Percentiles rank a stretch among this genome's conserved stretches.
These are phyloP conservation scores for Bradypodion pumilum DNA, from an alignment of 2,797 vertebrate species.

Conservation along the genomic window DNA sequence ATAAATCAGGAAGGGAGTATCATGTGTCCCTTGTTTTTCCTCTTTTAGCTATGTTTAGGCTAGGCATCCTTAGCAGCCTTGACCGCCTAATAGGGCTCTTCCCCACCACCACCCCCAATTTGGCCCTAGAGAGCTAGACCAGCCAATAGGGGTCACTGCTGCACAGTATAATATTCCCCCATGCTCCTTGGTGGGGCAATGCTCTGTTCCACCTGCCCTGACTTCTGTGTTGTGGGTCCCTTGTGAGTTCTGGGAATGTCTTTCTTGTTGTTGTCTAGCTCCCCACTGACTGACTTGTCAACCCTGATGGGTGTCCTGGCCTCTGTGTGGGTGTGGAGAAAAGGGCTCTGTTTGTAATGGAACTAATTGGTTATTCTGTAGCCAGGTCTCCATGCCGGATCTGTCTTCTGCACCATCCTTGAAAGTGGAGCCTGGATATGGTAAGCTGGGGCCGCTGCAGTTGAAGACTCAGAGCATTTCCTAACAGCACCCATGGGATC, in stretches of 20 bases:
- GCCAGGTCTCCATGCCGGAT: constrained; percentile 77
- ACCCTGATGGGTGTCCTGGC: not conserved
- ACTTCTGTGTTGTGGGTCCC: not conserved
- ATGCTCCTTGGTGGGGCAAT: not conserved
- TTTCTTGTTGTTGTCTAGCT: not conserved
- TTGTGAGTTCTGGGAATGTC: not conserved
- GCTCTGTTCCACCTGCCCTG: not conserved
- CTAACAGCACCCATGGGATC: not conserved
- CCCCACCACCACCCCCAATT: too few relatives aligned
- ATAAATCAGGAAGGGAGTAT: not conserved
- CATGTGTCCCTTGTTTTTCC: not conserved
- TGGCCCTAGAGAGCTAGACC: constrained; percentile 4
- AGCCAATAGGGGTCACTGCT: constrained; percentile 28
- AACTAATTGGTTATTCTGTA: constrained; percentile 74
- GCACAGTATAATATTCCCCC: not conserved
- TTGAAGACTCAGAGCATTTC: not conserved
- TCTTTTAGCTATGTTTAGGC: not conserved
- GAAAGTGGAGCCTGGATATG: constrained; percentile 73
- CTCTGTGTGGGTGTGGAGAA: not conserved
- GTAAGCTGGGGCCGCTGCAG: constrained; percentile 60
- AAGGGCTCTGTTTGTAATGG: accelerated
- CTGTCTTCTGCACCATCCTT: constrained; percentile 58
- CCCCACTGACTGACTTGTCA: not conserved
- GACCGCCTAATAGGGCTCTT: not conserved
- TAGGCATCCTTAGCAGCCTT: not conserved